These are phyloP conservation scores for Microplitis demolitor DNA, from an alignment of 1,140 invertebrate species.

Conservation along the genomic window DNA sequence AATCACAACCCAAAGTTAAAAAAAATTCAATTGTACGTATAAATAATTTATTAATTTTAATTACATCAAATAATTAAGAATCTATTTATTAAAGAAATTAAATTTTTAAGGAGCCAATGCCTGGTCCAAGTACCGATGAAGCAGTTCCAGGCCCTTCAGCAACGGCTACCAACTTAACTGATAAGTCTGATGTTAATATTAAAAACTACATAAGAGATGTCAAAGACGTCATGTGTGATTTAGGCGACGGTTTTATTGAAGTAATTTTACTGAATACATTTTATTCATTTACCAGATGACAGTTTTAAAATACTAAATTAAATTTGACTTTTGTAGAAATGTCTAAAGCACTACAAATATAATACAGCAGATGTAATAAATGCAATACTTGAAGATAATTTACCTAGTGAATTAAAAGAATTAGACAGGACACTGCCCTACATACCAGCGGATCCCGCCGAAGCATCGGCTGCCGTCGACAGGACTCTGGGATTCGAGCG, in stretches of 20 bases:
- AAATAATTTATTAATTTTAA: too few species aligned
- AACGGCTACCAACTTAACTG: slow-evolving; percentile 6
- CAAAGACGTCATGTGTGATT: slow-evolving; percentile 79
- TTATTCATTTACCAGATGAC: not conserved
- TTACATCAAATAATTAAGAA: too few species aligned
- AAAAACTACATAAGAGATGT: slow-evolving; percentile 71
- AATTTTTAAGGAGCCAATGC: too few species aligned
- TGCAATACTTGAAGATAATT: slow-evolving; percentile 74
- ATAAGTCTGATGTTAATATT: slow-evolving; percentile 54
- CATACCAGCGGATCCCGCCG: slow-evolving; percentile 53
- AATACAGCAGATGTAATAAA: slow-evolving; percentile 77
- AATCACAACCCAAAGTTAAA: not conserved
- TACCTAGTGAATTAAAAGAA: slow-evolving; percentile 65
- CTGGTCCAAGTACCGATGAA: too few species aligned
- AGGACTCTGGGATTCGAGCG: slow-evolving; percentile 60
- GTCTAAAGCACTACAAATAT: slow-evolving; percentile 76
- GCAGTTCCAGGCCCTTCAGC: not conserved
- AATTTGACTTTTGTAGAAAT: slow-evolving; percentile 63
- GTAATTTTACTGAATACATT: slow-evolving; percentile 40
- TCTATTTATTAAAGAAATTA: not conserved
- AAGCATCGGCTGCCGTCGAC: slow-evolving; percentile 33
- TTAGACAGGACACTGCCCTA: slow-evolving; percentile 58
- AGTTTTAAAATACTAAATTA: slow-evolving; percentile 1
- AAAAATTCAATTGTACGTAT: not conserved
- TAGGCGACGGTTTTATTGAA: slow-evolving; percentile 74